Percentiles rank a stretch among this genome's conserved stretches.
phyloP scores from a whole-genome alignment of 2,888 invertebrate genomes.

The Cantharis rustica region DNA sequence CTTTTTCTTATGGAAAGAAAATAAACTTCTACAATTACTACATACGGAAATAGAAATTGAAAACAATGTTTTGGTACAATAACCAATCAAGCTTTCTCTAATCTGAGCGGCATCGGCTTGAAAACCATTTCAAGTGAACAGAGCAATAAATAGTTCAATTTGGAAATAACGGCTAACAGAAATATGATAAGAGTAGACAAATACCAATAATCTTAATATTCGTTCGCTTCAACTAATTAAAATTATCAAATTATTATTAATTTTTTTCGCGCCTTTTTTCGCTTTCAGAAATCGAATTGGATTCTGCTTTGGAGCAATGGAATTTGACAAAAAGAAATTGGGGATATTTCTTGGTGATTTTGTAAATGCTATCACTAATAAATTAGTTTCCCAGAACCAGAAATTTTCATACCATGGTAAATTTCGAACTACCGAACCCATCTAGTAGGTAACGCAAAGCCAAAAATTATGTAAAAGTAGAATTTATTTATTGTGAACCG shows the following conservation, averaged over 20 bases:
- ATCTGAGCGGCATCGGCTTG: not conserved
- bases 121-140: not conserved
- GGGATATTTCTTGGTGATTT: too few species aligned
- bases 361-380: too few species aligned
- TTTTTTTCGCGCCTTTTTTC: not conserved
- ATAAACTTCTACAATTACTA: not conserved
- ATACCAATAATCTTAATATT: not conserved
- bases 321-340: too few species aligned
- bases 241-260: not conserved
- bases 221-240: not conserved
- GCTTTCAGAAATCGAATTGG: not conserved
- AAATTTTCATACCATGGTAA: not conserved
- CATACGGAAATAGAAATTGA: not conserved
- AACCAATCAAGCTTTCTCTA: not conserved
- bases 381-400: too few species aligned
- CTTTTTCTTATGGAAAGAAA: not conserved
- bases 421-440: too few species aligned
- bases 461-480: not conserved
- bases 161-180: not conserved
- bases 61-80: not conserved
- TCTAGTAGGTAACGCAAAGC: too few species aligned
- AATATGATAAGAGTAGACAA: not conserved
- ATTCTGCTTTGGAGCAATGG: not conserved
- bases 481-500: not conserved
- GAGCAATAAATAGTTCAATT: not conserved